Conservation (phyloP, 2,113 vertebrate species). For the Epinephelus fuscoguttatus region DNA sequence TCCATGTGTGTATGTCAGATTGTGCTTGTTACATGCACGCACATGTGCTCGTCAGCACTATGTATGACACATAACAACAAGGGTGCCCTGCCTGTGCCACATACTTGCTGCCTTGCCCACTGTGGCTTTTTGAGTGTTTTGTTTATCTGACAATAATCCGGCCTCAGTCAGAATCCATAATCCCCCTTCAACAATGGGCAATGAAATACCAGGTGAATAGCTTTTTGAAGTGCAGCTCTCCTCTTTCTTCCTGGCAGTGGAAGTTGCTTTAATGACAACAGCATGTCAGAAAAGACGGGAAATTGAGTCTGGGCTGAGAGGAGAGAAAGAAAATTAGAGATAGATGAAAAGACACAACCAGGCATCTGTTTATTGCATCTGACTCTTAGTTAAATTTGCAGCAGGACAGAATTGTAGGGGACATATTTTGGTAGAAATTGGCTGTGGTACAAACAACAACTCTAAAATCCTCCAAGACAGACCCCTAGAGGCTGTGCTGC, state of each 20-base stretch:
- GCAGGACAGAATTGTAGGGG: not conserved
- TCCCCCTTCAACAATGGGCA: conserved; percentile 33
- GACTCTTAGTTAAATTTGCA: not conserved
- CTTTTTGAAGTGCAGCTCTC: conserved; percentile 28
- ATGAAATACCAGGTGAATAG: conserved; percentile 37
- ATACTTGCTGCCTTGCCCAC: not conserved
- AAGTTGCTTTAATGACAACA: conserved; percentile 25
- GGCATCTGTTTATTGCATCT: conserved; percentile 1
- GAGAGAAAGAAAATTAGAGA: not conserved
- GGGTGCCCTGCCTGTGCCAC: not conserved
- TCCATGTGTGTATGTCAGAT: not conserved
- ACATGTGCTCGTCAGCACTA: conserved; percentile 7
- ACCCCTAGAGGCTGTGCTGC: not conserved
- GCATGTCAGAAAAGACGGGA: conserved; percentile 7
- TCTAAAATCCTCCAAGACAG: conserved; percentile 7
- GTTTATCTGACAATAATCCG: conserved; percentile 62
- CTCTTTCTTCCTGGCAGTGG: conserved; percentile 5
- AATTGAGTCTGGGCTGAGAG: not conserved
- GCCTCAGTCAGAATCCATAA: conserved; percentile 54
- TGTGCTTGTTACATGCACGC: not conserved
- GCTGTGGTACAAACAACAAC: conserved; percentile 20
- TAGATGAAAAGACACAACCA: not conserved
- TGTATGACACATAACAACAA: not conserved
- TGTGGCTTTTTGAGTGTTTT: conserved; percentile 52
- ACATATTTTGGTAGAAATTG: not conserved